Evolutionary conservation across 2,113 vertebrate genomes (phyloP).

Genomic region (Elaphurus davidianus): DNA sequence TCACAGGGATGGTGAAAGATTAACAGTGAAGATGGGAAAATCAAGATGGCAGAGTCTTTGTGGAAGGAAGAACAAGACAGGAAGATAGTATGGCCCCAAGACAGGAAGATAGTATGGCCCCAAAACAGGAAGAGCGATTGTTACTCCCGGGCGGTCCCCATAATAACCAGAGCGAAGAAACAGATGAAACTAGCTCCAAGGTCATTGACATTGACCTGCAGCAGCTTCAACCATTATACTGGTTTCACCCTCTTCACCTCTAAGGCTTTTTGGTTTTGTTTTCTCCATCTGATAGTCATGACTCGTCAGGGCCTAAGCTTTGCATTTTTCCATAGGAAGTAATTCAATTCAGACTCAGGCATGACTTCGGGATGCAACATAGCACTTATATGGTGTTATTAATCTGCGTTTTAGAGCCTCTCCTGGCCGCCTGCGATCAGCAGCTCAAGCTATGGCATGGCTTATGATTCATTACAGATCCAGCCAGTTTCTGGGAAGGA

Average conservation of each 20-base stretch:
- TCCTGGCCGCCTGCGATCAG: fast-evolving
- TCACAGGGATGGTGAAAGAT: not conserved
- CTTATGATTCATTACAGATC: not conserved
- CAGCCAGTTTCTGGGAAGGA: not conserved
- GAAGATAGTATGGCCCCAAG: too few species aligned
- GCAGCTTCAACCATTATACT: fast-evolving
- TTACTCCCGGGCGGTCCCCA: fast-evolving
- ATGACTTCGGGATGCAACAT: fast-evolving
- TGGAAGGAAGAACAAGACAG: not conserved
- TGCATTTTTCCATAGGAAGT: not conserved
- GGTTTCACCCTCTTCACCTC: not conserved
- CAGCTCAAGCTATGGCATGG: fast-evolving
- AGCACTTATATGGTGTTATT: fast-evolving
- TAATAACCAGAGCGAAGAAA: not conserved
- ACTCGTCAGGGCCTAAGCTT: not conserved
- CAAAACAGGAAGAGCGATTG: fast-evolving
- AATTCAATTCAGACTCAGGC: not conserved
- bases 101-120: too few species aligned
- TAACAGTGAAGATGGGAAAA: not conserved
- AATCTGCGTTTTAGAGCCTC: not conserved
- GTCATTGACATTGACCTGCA: fast-evolving
- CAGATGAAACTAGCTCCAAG: fast-evolving
- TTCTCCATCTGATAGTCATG: not conserved
- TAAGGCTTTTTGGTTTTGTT: not conserved
- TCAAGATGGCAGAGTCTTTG: not conserved